Evolutionary conservation across 2,113 vertebrate species (phyloP).

Genomic region (Carollia perspicillata): DNA sequence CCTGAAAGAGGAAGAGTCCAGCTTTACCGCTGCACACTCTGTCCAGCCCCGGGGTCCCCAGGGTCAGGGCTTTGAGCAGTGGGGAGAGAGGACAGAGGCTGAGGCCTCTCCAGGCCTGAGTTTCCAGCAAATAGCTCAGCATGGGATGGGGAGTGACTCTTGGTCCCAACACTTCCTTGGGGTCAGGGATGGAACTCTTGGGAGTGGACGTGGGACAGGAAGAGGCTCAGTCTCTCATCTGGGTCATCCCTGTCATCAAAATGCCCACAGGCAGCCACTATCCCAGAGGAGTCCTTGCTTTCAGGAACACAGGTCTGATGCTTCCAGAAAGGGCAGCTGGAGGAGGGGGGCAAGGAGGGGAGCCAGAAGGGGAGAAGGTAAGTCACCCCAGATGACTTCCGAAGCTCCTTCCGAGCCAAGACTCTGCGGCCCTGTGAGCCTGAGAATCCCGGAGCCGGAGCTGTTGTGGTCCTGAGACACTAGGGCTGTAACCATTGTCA

Average conservation of each 20-base stretch:
- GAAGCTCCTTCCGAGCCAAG: background rate
- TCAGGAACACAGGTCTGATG: background rate
- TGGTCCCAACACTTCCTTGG: background rate
- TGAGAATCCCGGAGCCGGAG: background rate
- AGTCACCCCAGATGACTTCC: background rate
- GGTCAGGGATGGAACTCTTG: background rate
- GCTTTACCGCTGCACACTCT: background rate
- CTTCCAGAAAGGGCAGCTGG: background rate
- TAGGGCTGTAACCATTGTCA: fast-evolving
- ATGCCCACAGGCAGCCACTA: background rate
- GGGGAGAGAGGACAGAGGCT: background rate
- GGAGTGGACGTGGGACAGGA: background rate
- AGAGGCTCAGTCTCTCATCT: background rate
- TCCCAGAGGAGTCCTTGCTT: background rate
- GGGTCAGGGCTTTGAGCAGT: background rate
- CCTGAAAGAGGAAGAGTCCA: background rate
- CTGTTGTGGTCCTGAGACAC: background rate
- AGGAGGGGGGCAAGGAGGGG: background rate
- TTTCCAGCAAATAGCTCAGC: background rate
- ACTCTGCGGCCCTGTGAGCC: background rate
- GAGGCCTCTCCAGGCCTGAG: background rate
- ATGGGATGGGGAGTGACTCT: background rate
- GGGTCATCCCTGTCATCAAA: background rate
- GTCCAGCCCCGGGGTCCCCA: background rate
- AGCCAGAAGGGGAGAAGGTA: background rate